Evolutionary conservation across 2,888 invertebrate genomes (phyloP), one percentile per base, ranked within the genome.

Genomic region (Epinotia nisella): DNA sequence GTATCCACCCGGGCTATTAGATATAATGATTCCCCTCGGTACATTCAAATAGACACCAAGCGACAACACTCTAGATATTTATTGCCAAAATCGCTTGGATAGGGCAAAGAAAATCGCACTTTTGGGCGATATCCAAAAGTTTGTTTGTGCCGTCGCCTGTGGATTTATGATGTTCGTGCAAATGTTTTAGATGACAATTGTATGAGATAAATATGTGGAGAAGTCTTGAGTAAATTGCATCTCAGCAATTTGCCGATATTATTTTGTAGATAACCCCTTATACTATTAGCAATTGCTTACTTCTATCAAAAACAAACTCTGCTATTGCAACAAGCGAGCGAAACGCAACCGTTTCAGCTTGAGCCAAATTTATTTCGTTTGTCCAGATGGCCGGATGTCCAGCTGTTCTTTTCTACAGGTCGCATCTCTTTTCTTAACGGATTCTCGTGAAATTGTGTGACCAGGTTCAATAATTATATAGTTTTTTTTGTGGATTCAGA

Each of bases 91-190:
- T 64, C 58, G 51, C 53, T 61, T 15, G 62, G 62, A 73, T 69
- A 64, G 68, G 62, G 72, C 68, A 73, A 58, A 69, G 62, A 59
- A 59, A 49, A 61, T 72, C 55, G 56, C n/a, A 53, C 51, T 69
- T 73, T 73, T 73, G 73, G 73, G 68, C 58, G 68, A 51, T 41
- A 69, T 73, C 73, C 73, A 73, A 73, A 73, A 51, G n/a, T 73
- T 73, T 68, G 68, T 73, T 69, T 73, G 49, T 45, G 41, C 19
- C 35, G 68, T 49, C 59, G 29, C 17, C 41, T 21, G 29, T 24
- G 39, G 58, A 73, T 73, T 69, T 73, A 73, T 59, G 53, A 51
- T 41, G 21, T 19, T 15, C 11, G 66, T 39, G 61, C 35, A 67
- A 72, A 62, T 72, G 55, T 39, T 61, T 55, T n/a, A 35, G 55